These are phyloP conservation scores for Geococcyx californianus DNA, from an alignment of 2,113 vertebrate genomes.

Conservation along the genomic window DNA sequence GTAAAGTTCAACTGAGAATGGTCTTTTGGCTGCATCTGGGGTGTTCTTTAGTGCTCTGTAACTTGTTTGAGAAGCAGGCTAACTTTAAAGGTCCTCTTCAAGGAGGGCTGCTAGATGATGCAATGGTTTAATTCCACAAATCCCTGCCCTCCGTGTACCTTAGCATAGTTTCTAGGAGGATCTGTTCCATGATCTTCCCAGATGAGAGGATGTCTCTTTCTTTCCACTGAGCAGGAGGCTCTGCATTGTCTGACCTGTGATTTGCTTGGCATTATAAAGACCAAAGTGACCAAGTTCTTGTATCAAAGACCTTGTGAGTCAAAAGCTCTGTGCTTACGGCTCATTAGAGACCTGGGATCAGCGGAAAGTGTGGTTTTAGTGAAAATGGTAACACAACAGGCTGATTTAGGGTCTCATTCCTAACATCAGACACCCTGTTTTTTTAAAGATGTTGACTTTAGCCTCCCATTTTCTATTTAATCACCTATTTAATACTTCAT, in stretches of 20 bases:
- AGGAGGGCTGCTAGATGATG: neutral
- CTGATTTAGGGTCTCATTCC: neutral
- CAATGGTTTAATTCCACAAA: neutral
- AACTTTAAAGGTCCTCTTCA: neutral
- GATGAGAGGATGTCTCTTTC: neutral
- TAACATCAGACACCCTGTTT: neutral
- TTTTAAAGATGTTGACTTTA: constrained; percentile 13
- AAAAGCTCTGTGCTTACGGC: neutral
- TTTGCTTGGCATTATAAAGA: neutral
- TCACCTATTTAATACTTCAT: constrained; percentile 9
- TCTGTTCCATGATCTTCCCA: no score
- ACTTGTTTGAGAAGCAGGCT: neutral
- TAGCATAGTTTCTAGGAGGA: no score
- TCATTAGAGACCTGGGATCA: neutral
- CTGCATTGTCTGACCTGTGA: neutral
- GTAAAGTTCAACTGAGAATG: neutral
- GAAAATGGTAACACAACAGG: neutral
- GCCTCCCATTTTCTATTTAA: neutral
- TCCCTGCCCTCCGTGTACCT: no score
- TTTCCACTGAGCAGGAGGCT: neutral
- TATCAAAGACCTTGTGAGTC: neutral
- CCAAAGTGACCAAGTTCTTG: neutral
- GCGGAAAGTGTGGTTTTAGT: neutral
- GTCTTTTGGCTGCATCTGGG: neutral
- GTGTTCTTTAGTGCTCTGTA: neutral